These are phyloP conservation scores for Pachypeltis micranthus DNA, from an alignment of 1,140 invertebrate species.

Conservation along the genomic window DNA sequence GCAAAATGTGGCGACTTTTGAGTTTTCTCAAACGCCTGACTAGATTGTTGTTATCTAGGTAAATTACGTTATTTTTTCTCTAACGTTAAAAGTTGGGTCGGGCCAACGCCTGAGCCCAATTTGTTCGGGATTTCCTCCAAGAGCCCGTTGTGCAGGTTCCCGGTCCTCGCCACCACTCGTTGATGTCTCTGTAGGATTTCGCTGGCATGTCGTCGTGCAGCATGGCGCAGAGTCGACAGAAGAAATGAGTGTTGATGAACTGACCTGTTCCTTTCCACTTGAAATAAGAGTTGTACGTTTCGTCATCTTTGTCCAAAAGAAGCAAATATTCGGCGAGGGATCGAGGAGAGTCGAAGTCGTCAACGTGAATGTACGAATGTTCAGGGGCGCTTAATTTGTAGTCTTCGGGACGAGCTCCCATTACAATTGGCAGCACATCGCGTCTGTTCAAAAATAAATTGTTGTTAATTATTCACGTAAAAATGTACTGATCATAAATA, in stretches of 20 bases:
- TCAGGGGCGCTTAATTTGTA: slow-evolving; percentile 77
- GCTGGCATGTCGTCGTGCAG: slow-evolving; percentile 58
- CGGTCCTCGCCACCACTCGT: slow-evolving; percentile 74
- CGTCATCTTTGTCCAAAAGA: slow-evolving; percentile 69
- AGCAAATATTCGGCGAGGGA: slow-evolving; percentile 77
- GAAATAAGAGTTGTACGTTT: slow-evolving; percentile 86
- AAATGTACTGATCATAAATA: too few relatives aligned
- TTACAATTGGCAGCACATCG: slow-evolving; percentile 83
- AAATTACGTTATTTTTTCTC: too few relatives aligned
- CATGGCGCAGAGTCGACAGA: slow-evolving; percentile 74
- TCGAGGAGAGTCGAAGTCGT: slow-evolving; percentile 78
- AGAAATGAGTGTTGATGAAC: slow-evolving; percentile 90
- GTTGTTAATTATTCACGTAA: too few relatives aligned
- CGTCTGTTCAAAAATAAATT: too few relatives aligned
- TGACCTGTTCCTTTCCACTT: slow-evolving; percentile 81
- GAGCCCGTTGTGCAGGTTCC: slow-evolving; percentile 46
- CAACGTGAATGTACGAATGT: slow-evolving; percentile 84
- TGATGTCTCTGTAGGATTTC: slow-evolving; percentile 66
- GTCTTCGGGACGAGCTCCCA: slow-evolving; percentile 84
- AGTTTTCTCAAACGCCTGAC: too few relatives aligned
- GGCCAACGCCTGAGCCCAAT: slow-evolving; percentile 14
- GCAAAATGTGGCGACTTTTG: too few relatives aligned
- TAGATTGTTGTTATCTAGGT: too few relatives aligned
- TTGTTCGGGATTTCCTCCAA: slow-evolving; percentile 21
- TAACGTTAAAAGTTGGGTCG: not conserved